Percentiles rank a stretch among this genome's conserved stretches.
Evolutionary conservation across 2,888 invertebrate genomes (phyloP).

Genomic region (Pherbina coryleti): DNA sequence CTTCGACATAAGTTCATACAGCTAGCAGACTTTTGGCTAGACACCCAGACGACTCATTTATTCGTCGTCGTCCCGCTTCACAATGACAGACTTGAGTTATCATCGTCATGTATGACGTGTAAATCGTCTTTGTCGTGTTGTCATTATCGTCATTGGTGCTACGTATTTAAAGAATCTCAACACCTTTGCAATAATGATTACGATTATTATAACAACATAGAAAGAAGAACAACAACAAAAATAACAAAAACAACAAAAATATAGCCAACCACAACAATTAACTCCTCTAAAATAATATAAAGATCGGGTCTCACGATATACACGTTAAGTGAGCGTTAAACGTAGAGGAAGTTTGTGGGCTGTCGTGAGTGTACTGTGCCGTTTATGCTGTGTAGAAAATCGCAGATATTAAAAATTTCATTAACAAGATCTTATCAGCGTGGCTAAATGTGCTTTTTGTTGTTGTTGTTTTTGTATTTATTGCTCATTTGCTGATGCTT

Average conservation of each 20-base stretch:
- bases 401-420: not conserved
- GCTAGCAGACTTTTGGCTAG: not conserved
- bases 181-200: not conserved
- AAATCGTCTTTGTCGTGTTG: not conserved
- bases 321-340: constrained; percentile 16
- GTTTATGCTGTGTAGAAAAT: not conserved
- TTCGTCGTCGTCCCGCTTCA: not conserved
- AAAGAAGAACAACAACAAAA: not conserved
- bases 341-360: not conserved
- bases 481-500: not conserved
- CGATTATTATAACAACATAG: not conserved
- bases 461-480: not conserved
- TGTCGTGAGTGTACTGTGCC: not conserved
- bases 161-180: not conserved
- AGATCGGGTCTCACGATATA: not conserved
- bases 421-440: constrained; percentile 18
- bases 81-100: not conserved
- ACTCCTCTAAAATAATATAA: too few species aligned
- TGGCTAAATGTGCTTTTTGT: not conserved
- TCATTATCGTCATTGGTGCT: not conserved
- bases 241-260: too few species aligned
- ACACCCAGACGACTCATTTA: not conserved
- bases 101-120: not conserved
- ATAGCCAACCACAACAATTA: too few species aligned
- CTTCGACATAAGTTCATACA: not conserved